Conservation (phyloP, 2,113 vertebrate species). For the Erythrocercus mccallii region DNA sequence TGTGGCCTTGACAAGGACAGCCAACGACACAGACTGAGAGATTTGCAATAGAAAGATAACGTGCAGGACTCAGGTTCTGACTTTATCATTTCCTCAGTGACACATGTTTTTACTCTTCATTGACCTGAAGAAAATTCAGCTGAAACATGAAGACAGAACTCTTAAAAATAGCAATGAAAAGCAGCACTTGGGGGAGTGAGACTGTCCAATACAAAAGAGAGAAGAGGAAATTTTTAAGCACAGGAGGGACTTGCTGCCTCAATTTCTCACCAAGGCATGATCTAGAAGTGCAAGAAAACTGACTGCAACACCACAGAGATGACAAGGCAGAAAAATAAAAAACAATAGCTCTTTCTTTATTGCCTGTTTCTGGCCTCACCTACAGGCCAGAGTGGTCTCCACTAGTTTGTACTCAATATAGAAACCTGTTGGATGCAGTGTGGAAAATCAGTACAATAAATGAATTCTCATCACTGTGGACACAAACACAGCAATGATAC, state of each 20-base stretch:
- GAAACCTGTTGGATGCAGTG: background rate
- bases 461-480: background rate
- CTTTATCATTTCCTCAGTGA: background rate
- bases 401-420: fast-evolving
- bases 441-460: background rate
- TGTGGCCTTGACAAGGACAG: background rate
- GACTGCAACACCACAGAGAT: background rate
- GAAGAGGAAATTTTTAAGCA: background rate
- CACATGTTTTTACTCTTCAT: background rate
- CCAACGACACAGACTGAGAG: background rate
- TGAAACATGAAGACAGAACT: background rate
- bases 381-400: background rate
- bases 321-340: background rate
- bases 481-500: background rate
- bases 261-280: background rate
- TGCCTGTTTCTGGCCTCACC: background rate
- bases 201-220: background rate
- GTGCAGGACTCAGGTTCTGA: background rate
- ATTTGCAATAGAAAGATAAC: background rate
- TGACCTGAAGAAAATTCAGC: background rate
- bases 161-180: background rate
- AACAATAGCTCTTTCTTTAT: fast-evolving
- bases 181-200: background rate
- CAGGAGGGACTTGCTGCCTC: background rate
- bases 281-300: background rate